Evolutionary conservation across 2,113 vertebrate genomes (phyloP).

Genomic region (Vulpes lagopus): DNA sequence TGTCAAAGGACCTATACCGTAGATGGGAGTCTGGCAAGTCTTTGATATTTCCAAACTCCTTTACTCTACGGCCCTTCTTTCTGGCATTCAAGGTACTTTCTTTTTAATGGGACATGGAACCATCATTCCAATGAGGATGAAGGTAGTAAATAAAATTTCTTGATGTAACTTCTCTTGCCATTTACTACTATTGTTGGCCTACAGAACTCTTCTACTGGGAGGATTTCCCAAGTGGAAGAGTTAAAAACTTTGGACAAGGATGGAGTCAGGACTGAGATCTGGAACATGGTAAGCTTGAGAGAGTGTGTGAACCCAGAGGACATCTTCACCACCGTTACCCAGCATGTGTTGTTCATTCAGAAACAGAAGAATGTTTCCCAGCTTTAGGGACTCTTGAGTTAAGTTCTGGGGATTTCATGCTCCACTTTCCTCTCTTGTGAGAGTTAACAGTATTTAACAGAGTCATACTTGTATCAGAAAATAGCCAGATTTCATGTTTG

Average conservation of each 20-base stretch:
- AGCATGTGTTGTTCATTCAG: not conserved
- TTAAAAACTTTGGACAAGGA: not conserved
- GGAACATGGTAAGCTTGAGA: not conserved
- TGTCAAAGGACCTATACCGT: not conserved
- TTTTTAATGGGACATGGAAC: not conserved
- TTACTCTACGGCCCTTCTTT: not conserved
- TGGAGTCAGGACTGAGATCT: not conserved
- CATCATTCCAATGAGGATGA: not conserved
- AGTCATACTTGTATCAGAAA: not conserved
- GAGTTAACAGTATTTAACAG: not conserved
- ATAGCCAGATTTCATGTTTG: not conserved
- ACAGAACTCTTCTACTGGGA: not conserved
- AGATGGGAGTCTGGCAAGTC: not conserved
- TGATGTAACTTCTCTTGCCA: not conserved
- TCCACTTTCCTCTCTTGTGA: not conserved
- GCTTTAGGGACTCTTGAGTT: not conserved
- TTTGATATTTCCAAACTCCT: not conserved
- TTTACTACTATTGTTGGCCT: not conserved
- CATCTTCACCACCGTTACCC: not conserved
- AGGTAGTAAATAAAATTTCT: not conserved
- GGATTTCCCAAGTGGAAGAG: not conserved
- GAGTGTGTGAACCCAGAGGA: not conserved
- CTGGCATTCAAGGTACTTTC: not conserved
- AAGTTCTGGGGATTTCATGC: not conserved
- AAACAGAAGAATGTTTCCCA: not conserved